Evolutionary conservation across 1,140 invertebrate species (phyloP).

Genomic region (Musca vetustissima): DNA sequence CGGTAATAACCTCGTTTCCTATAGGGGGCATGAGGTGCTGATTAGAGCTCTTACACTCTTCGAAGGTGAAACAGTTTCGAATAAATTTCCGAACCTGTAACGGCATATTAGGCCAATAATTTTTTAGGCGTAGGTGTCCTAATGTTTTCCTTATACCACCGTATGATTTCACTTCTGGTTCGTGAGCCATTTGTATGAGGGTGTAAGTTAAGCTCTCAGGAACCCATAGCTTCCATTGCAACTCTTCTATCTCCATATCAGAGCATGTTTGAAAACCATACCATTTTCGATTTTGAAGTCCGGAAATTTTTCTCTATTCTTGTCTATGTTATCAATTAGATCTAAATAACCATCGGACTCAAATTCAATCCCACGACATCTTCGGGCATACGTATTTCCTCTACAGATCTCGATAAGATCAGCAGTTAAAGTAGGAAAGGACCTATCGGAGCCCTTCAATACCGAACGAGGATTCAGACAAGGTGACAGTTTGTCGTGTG

Average conservation of each 20-base stretch:
- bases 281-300: neutral
- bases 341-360: neutral
- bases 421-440: too few relatives aligned
- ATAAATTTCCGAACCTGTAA: neutral
- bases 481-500: too few relatives aligned
- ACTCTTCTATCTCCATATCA: neutral
- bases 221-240: neutral
- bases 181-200: neutral
- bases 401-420: neutral
- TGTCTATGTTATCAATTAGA: neutral
- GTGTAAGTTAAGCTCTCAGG: neutral
- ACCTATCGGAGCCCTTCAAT: too few relatives aligned
- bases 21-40: neutral
- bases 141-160: neutral
- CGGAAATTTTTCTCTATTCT: neutral
- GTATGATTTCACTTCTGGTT: neutral
- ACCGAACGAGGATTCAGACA: too few relatives aligned
- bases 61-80: neutral
- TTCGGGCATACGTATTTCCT: neutral
- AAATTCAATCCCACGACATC: constrained; percentile 9
- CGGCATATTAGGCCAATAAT: neutral
- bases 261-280: neutral
- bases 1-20: neutral
- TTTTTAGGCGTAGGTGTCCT: neutral
- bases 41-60: neutral